Base-by-base conservation (phyloP, 2,888 invertebrate species). In the Stegana nigrithorax region DNA sequence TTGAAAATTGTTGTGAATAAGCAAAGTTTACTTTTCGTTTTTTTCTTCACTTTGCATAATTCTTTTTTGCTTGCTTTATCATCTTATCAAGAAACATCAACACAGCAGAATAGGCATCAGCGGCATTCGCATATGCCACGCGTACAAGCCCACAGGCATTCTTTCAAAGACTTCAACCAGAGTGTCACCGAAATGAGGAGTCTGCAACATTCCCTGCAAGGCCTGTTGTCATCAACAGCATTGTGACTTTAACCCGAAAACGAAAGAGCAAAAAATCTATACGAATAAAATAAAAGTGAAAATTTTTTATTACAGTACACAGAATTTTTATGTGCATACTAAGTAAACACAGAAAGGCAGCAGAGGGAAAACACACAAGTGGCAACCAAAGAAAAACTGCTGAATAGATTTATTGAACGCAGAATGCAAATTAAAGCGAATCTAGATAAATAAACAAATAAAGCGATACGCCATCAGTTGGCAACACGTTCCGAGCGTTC, bases 31-130 rank as follows among this genome's bases (percentile, higher is more conserved):
- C 44, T 44, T 44, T 19, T 44, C 19, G n/a, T 19, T 44, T 17
- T 44, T 44, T 5, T 44, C 8, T 19, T 17, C 44, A 44, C 17
- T 44, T 44, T 44, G 14, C 7, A 10, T 47, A 17, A 23, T 21
- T n/a, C 7, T 51, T 27, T 51, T 14, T 6, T 17, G 51, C 51
- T 36, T 39, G 23, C 39, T 39, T n/a, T 55, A 55, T 55, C 39
- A 25, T 32, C 25, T 55, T 55, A 55, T 55, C 55, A 51, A 51
- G 27, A 51, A 51, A 26, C 51, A n/a, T 14, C 27, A 51, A 26
- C 19, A 7, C 19, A 17, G 12, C 5, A 19, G 36, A 19, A 14
- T 21, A 45, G 17, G 17, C 25, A 23, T 17, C 47, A 17, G 25
- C 47, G 23, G 21, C 47, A 23, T 47, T 23, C 10, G 12, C 19